Base-by-base conservation (phyloP, 2,113 vertebrate species). In the Probosciger aterrimus region DNA sequence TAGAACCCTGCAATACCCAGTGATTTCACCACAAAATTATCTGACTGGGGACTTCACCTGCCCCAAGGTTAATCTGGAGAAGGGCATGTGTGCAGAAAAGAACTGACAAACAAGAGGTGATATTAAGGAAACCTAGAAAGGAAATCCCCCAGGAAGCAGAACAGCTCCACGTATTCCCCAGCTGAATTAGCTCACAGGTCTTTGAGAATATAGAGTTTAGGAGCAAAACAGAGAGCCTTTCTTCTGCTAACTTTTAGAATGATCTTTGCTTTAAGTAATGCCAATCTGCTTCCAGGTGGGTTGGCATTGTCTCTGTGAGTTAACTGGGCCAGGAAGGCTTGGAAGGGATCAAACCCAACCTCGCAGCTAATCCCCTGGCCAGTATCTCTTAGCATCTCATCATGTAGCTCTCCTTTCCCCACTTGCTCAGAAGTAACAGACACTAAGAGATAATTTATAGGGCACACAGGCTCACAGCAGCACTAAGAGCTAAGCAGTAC, bases 21-120 rank as follows among this genome's bases (percentile, higher is more conserved):
- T 94, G 91, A 92, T 88, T 95, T 97, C 85, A 83, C 68, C n/a
- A 22, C 80, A 62, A 59, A 92, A 83, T 86, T 62, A 67, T 88
- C 71, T 74, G 37, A 19, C 80, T 90, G 43, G 68, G 68, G 80
- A 92, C 55, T 59, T 90, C 68, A 77, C 71, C 86, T 77, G 46
- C 59, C 53, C 2, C 2, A 62, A 86, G 82, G n/a, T 85, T 82
- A 65, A 77, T 80, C 49, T 67, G 50, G 53, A 88, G 68, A 77
- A 95, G 35, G 59, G 37, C 49, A 50, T 5, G 52, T 50, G 43
- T 75, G 43, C 25, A 75, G 62, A 62, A 80, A 86, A 80, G 31
- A 73, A 53, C n/a, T 69, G 57, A 69, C 28, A 80, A 7, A 31
- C 0, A 1, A 49, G 82, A 90, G 55, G 67, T n/a, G 59, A 41